phyloP scores from a whole-genome alignment of 2,888 invertebrate genomes.

The Erebia epiphron region DNA sequence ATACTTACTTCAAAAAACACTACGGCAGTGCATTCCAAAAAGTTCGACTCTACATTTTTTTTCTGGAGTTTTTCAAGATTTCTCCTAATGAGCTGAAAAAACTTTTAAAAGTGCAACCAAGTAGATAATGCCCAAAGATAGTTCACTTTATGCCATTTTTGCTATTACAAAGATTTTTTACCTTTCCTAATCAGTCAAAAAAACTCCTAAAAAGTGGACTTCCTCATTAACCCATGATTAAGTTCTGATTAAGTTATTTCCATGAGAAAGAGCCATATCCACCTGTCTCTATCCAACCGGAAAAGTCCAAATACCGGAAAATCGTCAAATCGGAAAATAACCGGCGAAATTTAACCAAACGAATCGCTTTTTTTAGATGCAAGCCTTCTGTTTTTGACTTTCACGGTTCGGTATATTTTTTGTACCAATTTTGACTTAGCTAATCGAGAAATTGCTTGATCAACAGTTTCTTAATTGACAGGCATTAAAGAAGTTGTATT shows the following conservation, averaged over 20 bases:
- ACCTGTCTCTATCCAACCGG: conserved; percentile 76
- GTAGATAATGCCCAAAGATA: not conserved
- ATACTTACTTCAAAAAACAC: too few relatives aligned
- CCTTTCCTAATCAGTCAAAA: not conserved
- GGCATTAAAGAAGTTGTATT: too few relatives aligned
- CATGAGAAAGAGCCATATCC: conserved; percentile 73
- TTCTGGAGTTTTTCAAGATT: not conserved
- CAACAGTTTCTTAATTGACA: conserved; percentile 1
- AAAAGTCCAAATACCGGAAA: conserved; percentile 79
- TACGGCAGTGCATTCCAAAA: not conserved
- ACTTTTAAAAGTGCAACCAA: not conserved
- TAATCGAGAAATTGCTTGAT: not conserved
- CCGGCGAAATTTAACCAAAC: conserved; percentile 73
- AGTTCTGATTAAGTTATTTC: conserved; percentile 64
- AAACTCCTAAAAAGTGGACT: conserved; percentile 43
- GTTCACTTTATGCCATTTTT: not conserved
- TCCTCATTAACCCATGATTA: conserved; percentile 65
- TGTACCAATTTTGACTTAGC: conserved; percentile 38
- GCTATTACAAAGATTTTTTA: not conserved
- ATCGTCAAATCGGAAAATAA: conserved; percentile 77
- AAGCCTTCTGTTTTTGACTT: conserved; percentile 62
- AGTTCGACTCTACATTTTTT: not conserved
- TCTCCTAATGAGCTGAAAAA: not conserved
- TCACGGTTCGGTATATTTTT: conserved; percentile 59
- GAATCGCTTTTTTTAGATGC: conserved; percentile 65